These are phyloP conservation scores for Coptodon rendalli DNA, from an alignment of 2,113 vertebrate species.

Conservation along the genomic window DNA sequence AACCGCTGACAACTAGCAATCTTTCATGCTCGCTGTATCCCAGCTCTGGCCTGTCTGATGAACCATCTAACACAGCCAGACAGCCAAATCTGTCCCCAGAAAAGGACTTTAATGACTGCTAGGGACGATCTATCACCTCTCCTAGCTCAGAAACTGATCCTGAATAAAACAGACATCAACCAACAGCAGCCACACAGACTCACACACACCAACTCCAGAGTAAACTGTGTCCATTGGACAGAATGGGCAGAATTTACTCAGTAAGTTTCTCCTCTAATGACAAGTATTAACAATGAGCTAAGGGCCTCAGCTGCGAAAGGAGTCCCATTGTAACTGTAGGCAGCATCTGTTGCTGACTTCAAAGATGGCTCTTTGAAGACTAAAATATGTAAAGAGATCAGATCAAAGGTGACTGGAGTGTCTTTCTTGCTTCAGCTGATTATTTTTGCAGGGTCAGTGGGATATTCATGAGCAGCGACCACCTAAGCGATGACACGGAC, in stretches of 20 bases:
- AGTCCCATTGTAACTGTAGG: conserved; percentile 5
- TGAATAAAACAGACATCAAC: conserved; percentile 1
- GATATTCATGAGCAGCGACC: conserved; percentile 36
- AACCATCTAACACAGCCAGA: conserved; percentile 40
- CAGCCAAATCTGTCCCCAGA: conserved; percentile 36
- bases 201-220: background rate
- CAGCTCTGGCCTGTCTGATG: conserved; percentile 21
- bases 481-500: background rate
- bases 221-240: background rate
- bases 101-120: conserved; percentile 34
- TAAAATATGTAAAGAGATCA: conserved; percentile 47
- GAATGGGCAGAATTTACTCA: background rate
- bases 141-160: conserved; percentile 3
- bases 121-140: conserved; percentile 24
- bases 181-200: background rate
- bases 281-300: conserved; percentile 14
- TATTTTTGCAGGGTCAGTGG: conserved; percentile 13
- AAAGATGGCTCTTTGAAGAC: conserved; percentile 39
- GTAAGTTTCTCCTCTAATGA: background rate
- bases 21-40: background rate
- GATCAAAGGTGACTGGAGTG: conserved; percentile 54
- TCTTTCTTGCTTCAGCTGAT: conserved; percentile 32
- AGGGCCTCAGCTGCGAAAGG: conserved; percentile 27
- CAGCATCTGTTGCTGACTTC: conserved; percentile 22
- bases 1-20: conserved; percentile 30